Base-by-base conservation (phyloP, 2,888 invertebrate genomes). In the Anoplius nigerrimus region DNA sequence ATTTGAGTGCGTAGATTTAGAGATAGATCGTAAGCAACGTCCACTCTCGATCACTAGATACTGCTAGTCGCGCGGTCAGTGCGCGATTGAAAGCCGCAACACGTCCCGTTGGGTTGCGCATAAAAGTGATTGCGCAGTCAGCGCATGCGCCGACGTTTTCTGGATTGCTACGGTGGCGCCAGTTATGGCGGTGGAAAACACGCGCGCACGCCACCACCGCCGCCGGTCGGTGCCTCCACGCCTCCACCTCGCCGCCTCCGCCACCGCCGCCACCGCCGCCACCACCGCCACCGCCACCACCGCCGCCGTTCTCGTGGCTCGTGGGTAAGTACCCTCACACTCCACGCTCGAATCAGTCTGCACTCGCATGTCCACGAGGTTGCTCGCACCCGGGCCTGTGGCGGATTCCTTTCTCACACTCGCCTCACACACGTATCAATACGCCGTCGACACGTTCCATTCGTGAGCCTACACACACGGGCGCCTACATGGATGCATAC, bases 301-400 rank as follows among this genome's bases (percentile, higher is more conserved):
- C 81, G 68, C 76, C 77, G 68, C 74, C 78, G 78, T 68, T 70
- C 82, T 81, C 83, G 80, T 79, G 81, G 81, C 81, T 82, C 85
- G 84, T 84, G 87, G 88, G 88, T 88, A 88, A 88, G 88, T 88
- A 87, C 84, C 85, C 85, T 86, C 87, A 85, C 84, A 79, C 79
- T 77, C 62, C 80, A 81, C 75, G 80, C 82, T 80, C 82, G 83
- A 84, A 85, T 88, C 88, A 88, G 88, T 87, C 87, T 87, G 88
- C 87, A 88, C 86, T 87, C 87, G 88, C 87, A 87, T 88, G 88
- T 84, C 86, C 87, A 87, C 87, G 88, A 87, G 88, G 84, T 83
- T 85, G 83, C 82, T 86, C 79, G 80, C 71, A 80, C 34, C 34
- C 34, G 84, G 85, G 80, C 79, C 69, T 82, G 85, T 34, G 34